Base-by-base conservation (phyloP, 2,113 vertebrate species). In the Bucco capensis region DNA sequence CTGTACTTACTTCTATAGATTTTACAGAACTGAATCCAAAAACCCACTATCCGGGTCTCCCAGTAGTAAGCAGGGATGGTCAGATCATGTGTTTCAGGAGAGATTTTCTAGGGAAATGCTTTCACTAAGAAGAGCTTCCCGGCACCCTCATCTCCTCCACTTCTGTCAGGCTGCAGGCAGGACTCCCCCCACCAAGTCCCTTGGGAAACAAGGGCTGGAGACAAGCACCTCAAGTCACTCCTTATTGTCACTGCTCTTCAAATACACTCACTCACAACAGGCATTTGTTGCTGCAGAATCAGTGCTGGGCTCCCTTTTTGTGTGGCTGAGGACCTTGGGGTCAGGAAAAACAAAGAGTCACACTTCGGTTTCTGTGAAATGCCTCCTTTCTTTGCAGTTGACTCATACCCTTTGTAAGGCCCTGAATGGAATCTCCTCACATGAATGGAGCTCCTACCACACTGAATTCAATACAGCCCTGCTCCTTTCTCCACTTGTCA, bases 311-410 rank as follows among this genome's bases (percentile, higher is more conserved):
- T 94, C 85, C 49, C 19, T 67, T 76, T 94, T 95, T 95, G 91
- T 96, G 82, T 85, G 5, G 0, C 82, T 13, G 47, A 38, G 60
- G 91, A 92, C 93, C 91, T 91, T 33, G 56, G 51, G 90, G 95
- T 95, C 72, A 91, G 58, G 75, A 60, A 91, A 89, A 95, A 95
- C 93, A 95, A 94, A 92, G 79, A 51, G 91, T 92, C 94, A 94
- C 95, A 95, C 94, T 94, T 94, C 88, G 54, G 92, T 50, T 82
- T 94, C 91, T 95, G 47, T 92, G 93, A 88, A 91, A 94, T 76
- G 56, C 81, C 89, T 87, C 60, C 83, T 91, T 78, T 81, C 92
- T 94, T 92, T 93, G 83, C 94, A 74, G 85, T 88, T 80, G 85
- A 91, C 85, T 96, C 88, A 49, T 50, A 91, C n/a, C 95, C 92